Evolutionary conservation across 1,140 invertebrate species (phyloP), one percentile per base, ranked within the genome.

Genomic region (Tribolium madens): DNA sequence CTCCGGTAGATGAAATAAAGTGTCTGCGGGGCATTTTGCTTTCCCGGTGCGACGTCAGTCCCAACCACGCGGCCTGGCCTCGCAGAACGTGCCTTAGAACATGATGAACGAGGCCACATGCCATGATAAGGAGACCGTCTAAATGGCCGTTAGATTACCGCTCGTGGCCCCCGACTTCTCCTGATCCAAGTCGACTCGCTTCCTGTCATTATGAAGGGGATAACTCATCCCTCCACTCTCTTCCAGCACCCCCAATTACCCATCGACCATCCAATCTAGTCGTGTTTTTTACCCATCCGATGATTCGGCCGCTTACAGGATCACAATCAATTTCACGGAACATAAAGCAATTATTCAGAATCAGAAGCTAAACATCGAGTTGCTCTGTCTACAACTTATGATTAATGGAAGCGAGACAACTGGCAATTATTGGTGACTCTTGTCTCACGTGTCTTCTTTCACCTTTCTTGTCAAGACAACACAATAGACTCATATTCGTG

Each of bases 51-150:
- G 18, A 53, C 53, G 60, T 57, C 68, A 21, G 47, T 46, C 12
- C 53, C 47, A 60, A 26, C 53, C 48, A 47, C 53, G 71, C 70
- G 52, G 68, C 71, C 12, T 21, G 17, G 57, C 46, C 42, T 73
- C 69, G 68, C 52, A 71, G 57, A 64, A 64, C 57, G 57, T 64
- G 57, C 57, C 57, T 36, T 75, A 48, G 60, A 36, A 64, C 60
- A 68, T 64, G 57, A 50, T 64, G 64, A 76, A 69, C 48, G 75
- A 64, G 60, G 36, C 75, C 60, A 31, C 75, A 64, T 76, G 75
- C 36, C 64, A 69, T 70, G 60, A 76, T 68, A 64, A 53, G 75
- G 64, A 52, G 64, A 47, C 18, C 48, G 75, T 70, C 47, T 64
- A 68, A 50, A 64, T 70, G 60, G 75, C 47, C 36, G 46, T 69